Percentiles rank a stretch among this genome's conserved stretches.
Evolutionary conservation across 1,140 invertebrate species (phyloP).

Genomic region (Elysia chlorotica): DNA sequence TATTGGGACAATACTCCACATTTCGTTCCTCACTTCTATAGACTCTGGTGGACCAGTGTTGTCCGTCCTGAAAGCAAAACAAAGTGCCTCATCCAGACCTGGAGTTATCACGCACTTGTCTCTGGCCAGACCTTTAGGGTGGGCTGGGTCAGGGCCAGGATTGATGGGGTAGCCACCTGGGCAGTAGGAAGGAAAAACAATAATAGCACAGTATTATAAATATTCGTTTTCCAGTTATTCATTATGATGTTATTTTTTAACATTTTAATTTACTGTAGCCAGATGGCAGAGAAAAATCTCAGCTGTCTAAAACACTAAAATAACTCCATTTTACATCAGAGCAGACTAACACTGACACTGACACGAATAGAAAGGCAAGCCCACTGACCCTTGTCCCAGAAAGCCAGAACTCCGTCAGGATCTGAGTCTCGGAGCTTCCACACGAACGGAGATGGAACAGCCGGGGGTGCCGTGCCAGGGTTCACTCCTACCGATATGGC

Average conservation of each 20-base stretch:
- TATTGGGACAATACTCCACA: too few relatives aligned
- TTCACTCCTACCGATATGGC: conserved; percentile 54
- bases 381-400: conserved; percentile 38
- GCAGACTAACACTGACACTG: too few relatives aligned
- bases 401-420: conserved; percentile 33
- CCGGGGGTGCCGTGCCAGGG: conserved; percentile 44
- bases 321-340: too few relatives aligned
- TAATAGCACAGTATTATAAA: too few relatives aligned
- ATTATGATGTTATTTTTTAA: too few relatives aligned
- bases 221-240: too few relatives aligned
- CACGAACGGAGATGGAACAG: conserved; percentile 44
- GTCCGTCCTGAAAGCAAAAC: conserved; percentile 53
- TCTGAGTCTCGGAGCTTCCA: conserved; percentile 38
- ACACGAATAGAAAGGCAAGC: too few relatives aligned
- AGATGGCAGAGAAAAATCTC: too few relatives aligned
- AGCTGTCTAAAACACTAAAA: too few relatives aligned
- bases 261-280: too few relatives aligned
- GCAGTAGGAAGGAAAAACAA: too few relatives aligned
- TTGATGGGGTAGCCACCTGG: conserved; percentile 44
- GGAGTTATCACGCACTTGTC: conserved; percentile 41
- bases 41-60: conserved; percentile 47
- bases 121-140: conserved; percentile 42
- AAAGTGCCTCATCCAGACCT: conserved; percentile 39
- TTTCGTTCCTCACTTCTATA: conserved; percentile 26
- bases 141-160: conserved; percentile 32